These are phyloP conservation scores for Hystrix brachyura DNA, from an alignment of 2,113 vertebrate species.

Conservation along the genomic window DNA sequence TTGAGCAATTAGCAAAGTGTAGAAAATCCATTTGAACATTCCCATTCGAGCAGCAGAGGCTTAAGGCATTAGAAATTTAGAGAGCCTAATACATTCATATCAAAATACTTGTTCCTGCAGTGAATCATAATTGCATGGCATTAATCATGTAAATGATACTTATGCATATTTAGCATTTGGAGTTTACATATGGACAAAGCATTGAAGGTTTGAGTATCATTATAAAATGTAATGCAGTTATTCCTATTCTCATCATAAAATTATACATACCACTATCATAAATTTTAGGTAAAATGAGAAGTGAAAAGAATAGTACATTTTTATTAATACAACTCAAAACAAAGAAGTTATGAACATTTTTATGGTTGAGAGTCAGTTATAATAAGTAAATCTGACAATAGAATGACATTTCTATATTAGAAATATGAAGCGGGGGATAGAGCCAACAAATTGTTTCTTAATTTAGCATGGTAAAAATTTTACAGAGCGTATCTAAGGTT, in stretches of 20 bases:
- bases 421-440: rapidly evolving
- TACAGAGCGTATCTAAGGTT: neutral
- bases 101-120: constrained; percentile 18
- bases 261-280: neutral
- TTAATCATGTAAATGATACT: constrained; percentile 52
- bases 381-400: neutral
- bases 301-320: neutral
- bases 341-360: neutral
- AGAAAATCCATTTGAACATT: constrained; percentile 61
- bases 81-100: constrained; percentile 42
- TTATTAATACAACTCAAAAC: neutral
- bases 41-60: constrained; percentile 13
- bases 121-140: constrained; percentile 40
- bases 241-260: neutral
- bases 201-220: neutral
- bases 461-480: neutral
- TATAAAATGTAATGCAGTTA: constrained; percentile 2
- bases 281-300: neutral
- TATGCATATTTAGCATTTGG: constrained; percentile 24
- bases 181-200: neutral
- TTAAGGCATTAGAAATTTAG: constrained; percentile 69
- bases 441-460: neutral
- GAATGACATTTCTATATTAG: neutral
- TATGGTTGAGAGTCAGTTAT: neutral
- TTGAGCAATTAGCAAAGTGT: constrained; percentile 61